These are phyloP conservation scores for Troglohyphantes excavatus DNA, from an alignment of 2,888 invertebrate genomes.

Conservation along the genomic window DNA sequence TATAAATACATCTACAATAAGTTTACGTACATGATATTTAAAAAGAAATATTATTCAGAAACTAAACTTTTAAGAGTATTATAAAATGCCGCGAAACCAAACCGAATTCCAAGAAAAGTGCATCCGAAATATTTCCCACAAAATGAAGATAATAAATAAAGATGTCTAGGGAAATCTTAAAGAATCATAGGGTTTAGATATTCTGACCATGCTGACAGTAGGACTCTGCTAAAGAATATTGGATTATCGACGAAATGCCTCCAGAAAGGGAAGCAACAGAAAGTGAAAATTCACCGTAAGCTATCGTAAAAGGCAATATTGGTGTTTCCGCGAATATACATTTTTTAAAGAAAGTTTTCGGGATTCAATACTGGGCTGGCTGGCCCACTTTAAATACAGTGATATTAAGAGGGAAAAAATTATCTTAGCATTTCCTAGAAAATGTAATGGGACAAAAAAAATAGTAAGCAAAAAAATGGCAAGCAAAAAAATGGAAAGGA, in stretches of 20 bases:
- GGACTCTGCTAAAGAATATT: background rate
- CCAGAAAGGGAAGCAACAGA: background rate
- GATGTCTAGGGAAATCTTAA: background rate
- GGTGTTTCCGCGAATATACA: background rate
- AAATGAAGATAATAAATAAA: slow-evolving; percentile 9
- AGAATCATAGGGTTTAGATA: background rate
- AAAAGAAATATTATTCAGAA: too few relatives aligned
- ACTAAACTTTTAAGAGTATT: background rate
- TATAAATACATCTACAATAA: too few relatives aligned
- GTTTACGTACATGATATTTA: too few relatives aligned
- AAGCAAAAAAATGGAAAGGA: too few relatives aligned
- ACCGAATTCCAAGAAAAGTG: background rate
- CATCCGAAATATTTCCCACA: background rate
- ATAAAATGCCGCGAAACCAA: background rate
- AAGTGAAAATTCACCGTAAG: slow-evolving; percentile 6
- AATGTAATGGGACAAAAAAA: too few relatives aligned
- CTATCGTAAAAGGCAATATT: background rate
- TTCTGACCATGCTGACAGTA: slow-evolving; percentile 1
- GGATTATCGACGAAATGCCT: background rate
- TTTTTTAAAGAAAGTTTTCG: background rate
- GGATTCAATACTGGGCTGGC: background rate
- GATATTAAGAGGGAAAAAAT: too few relatives aligned
- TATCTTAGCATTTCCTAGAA: too few relatives aligned
- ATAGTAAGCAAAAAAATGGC: too few relatives aligned
- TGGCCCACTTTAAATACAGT: too few relatives aligned